Conservation (phyloP, 2,888 invertebrate species). For the Drosophila suboccidentalis region DNA sequence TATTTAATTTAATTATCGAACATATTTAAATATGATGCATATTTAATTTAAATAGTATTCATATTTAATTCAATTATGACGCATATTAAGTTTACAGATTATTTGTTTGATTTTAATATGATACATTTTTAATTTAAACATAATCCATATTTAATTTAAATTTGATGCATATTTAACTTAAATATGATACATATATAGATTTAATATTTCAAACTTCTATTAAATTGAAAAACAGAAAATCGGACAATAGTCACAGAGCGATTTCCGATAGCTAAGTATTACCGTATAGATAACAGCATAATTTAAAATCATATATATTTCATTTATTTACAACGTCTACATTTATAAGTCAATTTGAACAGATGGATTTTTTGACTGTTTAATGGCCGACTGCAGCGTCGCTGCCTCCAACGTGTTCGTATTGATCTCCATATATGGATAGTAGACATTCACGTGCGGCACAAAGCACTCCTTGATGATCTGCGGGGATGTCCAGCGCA, state of each 20-base stretch:
- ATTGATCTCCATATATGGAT: conserved; percentile 66
- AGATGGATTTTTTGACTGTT: conserved; percentile 2
- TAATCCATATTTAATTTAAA: too few relatives aligned
- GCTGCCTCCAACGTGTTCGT: neutral
- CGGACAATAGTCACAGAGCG: neutral
- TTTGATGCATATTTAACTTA: too few relatives aligned
- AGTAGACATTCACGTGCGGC: conserved; percentile 91
- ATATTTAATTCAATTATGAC: too few relatives aligned
- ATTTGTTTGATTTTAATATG: too few relatives aligned
- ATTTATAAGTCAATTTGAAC: neutral
- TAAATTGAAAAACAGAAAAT: neutral
- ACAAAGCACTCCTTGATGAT: conserved; percentile 96
- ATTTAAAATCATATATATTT: neutral
- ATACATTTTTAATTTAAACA: too few relatives aligned
- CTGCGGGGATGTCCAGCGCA: conserved; percentile 96
- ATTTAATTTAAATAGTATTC: too few relatives aligned
- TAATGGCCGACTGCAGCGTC: neutral
- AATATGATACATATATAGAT: too few relatives aligned
- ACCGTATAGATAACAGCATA: neutral
- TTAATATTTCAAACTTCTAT: too few relatives aligned
- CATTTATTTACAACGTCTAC: neutral
- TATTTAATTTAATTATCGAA: too few relatives aligned
- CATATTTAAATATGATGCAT: too few relatives aligned
- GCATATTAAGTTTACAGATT: too few relatives aligned
- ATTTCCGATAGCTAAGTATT: too few relatives aligned